Base-by-base conservation (phyloP, 2,888 invertebrate genomes). In the Crepidodera aurea region DNA sequence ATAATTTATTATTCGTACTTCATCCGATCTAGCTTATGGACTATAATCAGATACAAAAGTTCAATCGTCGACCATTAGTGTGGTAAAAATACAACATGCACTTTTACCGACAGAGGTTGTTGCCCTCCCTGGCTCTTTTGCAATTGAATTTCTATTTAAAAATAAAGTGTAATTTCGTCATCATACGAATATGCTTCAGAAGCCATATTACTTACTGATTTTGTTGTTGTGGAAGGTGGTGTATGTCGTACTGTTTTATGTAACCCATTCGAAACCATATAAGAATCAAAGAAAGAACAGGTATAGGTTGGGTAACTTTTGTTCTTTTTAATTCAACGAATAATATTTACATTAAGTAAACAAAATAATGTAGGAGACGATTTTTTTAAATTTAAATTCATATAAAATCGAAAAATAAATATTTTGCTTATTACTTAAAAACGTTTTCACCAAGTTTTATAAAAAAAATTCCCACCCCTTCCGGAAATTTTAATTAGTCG, bases 91-190 rank as follows among this genome's bases (percentile, higher is more conserved):
- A 34, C 22, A 10, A 1, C 51, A 51, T 53, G 56, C 64, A 56
- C 64, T 64, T 64, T 64, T 61, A 64, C 64, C 63, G 13, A 37
- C 29, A 60, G 66, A 77, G 75, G 77, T 76, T 72, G 73, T 73
- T 64, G 77, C 64, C 71, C 77, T 62, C 12, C 34, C 34, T 34
- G 60, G 59, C 56, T 65, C 69, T 77, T 75, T 77, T 74, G 75
- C 75, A 76, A 77, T 69, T 75, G 71, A 75, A 75, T 77, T 77
- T 77, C 76, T 77, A 76, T 75, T 77, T 76, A 75, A 76, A 77
- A 77, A 76, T 74, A 70, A 70, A 68, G 66, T 55, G 32, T 34
- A 3, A 69, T 76, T 76, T 75, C 74, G 67, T 68, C 75, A 75
- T 67, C 34, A 46, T 37, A 53, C 12, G 34, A 34, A 34, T 34